Conservation (phyloP, 2,888 invertebrate species). For the Scotopteryx bipunctaria region DNA sequence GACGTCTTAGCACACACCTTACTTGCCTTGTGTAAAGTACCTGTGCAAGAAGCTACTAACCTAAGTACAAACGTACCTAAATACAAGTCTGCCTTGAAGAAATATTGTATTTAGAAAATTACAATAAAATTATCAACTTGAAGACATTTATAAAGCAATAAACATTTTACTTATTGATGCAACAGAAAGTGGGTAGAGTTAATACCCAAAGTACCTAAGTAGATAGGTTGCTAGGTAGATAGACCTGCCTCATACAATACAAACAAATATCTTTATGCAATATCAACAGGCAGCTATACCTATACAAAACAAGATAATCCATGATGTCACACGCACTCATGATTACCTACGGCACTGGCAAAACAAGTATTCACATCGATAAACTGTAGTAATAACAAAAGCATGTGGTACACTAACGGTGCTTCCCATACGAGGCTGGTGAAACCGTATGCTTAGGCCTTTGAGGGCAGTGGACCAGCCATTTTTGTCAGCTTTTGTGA, state of each 20-base stretch:
- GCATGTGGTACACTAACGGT: slow-evolving; percentile 54
- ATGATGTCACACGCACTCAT: slow-evolving; percentile 23
- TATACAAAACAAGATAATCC: not conserved
- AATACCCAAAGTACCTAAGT: too few species aligned
- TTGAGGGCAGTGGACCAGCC: slow-evolving; percentile 47
- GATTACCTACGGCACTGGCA: slow-evolving; percentile 16
- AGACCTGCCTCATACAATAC: not conserved
- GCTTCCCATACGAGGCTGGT: slow-evolving; percentile 48
- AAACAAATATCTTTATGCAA: not conserved
- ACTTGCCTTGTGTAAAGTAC: slow-evolving; percentile 2
- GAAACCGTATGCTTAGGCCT: slow-evolving; percentile 48
- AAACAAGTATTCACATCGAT: slow-evolving; percentile 25
- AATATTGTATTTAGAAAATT: slow-evolving; percentile 8
- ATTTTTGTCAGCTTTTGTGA: slow-evolving; percentile 15
- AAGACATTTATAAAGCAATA: not conserved
- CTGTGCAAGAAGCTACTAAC: not conserved
- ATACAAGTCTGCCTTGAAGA: slow-evolving; percentile 7
- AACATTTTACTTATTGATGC: not conserved
- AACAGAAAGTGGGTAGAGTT: too few species aligned
- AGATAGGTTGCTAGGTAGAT: too few species aligned
- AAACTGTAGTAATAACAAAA: slow-evolving; percentile 43
- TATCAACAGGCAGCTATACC: not conserved
- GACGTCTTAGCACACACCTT: slow-evolving; percentile 14
- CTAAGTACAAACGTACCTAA: not conserved
- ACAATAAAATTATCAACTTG: not conserved